Evolutionary conservation across 2,888 invertebrate species (phyloP).

Genomic region (Acleris sparsana): DNA sequence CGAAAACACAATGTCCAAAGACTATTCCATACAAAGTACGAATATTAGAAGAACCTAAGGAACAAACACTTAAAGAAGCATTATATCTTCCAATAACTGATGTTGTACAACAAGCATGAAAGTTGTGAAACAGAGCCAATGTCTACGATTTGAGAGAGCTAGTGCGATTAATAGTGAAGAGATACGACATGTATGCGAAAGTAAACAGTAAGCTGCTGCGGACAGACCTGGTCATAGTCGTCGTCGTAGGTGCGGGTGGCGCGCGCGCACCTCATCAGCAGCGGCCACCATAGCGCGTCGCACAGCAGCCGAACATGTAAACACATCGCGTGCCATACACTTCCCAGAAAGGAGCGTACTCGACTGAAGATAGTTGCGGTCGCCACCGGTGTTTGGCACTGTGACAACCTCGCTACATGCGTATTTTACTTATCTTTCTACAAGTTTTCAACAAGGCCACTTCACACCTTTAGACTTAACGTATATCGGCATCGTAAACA

Average conservation of each 20-base stretch:
- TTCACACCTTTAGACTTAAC: conserved; percentile 41
- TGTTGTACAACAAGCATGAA: conserved; percentile 32
- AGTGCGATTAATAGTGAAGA: conserved; percentile 69
- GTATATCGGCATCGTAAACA: conserved; percentile 37
- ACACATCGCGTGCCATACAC: conserved; percentile 82
- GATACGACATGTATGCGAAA: conserved; percentile 60
- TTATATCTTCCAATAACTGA: conserved; percentile 5
- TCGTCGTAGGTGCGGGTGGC: conserved; percentile 73
- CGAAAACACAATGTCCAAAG: not conserved
- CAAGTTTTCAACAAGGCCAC: conserved; percentile 54
- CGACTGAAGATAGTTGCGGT: conserved; percentile 78
- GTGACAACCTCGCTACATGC: conserved; percentile 69
- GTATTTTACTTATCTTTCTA: conserved; percentile 67
- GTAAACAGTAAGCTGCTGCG: conserved; percentile 67
- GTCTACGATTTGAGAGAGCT: conserved; percentile 40
- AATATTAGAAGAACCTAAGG: not conserved
- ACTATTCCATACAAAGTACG: not conserved
- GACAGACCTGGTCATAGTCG: conserved; percentile 81
- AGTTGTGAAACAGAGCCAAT: conserved; percentile 47
- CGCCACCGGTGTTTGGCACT: conserved; percentile 74
- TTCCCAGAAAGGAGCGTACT: conserved; percentile 78
- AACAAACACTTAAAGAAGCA: conserved; percentile 1
- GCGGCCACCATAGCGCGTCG: conserved; percentile 80
- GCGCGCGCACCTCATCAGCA: conserved; percentile 75
- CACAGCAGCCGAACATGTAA: conserved; percentile 80